Evolutionary conservation across 2,888 invertebrate genomes (phyloP), one percentile per base, ranked within the genome.

Genomic region (Polietes domitor): DNA sequence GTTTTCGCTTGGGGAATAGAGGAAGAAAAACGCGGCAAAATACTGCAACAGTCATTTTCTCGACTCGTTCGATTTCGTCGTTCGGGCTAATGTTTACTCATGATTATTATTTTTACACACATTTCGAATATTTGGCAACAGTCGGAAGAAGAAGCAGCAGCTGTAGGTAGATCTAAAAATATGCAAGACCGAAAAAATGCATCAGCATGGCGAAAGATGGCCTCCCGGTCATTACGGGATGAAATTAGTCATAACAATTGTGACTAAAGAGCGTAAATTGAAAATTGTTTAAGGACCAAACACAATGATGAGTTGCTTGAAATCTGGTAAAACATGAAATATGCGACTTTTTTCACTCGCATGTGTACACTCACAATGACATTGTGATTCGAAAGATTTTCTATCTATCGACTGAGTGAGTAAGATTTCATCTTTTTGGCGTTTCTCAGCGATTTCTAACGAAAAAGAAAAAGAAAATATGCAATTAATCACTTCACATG

Each of bases 41-140:
- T 58, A 24, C n/a, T n/a, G n/a, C n/a, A n/a, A 24, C 15, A 12
- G 26, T 26, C 15, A 58, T 24, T 58, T 58, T 58, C 26, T 12
- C 47, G 15, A 5, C 58, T 53, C 21, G 19, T 53, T 53, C n/a
- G n/a, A n/a, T 47, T 53, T 53, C 53, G 53, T 53, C 9, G 24
- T 24, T 15, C 26, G 26, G 24, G 55, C 37, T 28, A 53, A 21
- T 58, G 73, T 73, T 72, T 72, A 73, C 58, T 73, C 73, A 73
- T 61, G 58, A 61, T 17, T 43, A 73, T 73, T 73, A 73, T 73
- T 73, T 73, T 73, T 73, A 73, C 73, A 73, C 55, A 58, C 55
- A 58, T 43, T 68, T 24, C 41, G 68, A 43, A 43, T 43, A 68
- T 68, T 68, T 68, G 41, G 41, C 65, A 37, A n/a, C n/a, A n/a